Conservation (phyloP, 1,140 invertebrate species). For the Matsumurasca onukii region DNA sequence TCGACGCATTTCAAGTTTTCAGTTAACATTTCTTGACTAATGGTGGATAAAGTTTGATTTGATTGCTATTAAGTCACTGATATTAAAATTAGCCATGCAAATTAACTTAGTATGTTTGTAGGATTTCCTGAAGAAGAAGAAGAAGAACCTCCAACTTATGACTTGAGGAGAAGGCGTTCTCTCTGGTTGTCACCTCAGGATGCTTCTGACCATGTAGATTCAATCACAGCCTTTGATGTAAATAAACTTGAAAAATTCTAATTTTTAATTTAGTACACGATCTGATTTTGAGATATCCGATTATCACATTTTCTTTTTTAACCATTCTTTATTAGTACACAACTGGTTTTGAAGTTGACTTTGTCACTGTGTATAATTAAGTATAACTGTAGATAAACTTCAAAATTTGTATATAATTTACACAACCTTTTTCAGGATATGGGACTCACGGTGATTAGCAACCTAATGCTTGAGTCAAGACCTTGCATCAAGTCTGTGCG, state of each 20-base stretch:
- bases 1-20: too few species aligned
- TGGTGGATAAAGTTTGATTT: too few species aligned
- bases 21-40: too few species aligned
- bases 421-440: constrained; percentile 49
- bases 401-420: not conserved
- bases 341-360: too few species aligned
- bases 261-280: not conserved
- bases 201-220: constrained; percentile 25
- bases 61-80: too few species aligned
- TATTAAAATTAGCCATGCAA: too few species aligned
- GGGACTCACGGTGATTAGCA: constrained; percentile 55
- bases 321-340: too few species aligned
- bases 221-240: constrained; percentile 32
- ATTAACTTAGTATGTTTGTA: too few species aligned
- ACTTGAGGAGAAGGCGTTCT: constrained; percentile 23
- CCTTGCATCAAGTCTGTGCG: constrained; percentile 48
- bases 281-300: not conserved
- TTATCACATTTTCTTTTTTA: too few species aligned
- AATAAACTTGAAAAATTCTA: constrained; percentile 8
- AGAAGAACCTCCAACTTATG: constrained; percentile 6
- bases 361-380: too few species aligned
- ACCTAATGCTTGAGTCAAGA: constrained; percentile 53
- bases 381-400: too few species aligned
- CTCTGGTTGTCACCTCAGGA: not conserved
- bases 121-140: not conserved